Base-by-base conservation (phyloP, 2,797 vertebrate genomes). In the Octomys mimax region DNA sequence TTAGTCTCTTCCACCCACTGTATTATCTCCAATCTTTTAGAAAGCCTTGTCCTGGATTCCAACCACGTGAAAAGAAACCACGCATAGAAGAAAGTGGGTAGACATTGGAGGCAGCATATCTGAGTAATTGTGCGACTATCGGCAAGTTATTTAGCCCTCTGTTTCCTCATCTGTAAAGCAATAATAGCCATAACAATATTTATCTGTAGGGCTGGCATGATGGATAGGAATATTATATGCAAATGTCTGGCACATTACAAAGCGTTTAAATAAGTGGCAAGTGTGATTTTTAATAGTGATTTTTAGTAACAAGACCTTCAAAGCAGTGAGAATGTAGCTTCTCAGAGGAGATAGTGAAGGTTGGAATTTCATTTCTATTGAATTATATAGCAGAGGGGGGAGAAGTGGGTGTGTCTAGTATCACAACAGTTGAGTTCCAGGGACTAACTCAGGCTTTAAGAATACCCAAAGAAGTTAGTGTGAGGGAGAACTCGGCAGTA, bases 221-320 rank as follows among this genome's bases (percentile, higher is more conserved):
- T 54, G 49, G 18, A 21, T 54, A 79, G 9, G 46, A 42, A 66
- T 87, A 73, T 4, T 75, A 28, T 59, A 57, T 7, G n/a, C 19
- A 62, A 78, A 21, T 19, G 6, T 18, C 54, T 84, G 46, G 61
- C 57, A 81, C n/a, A n/a, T 68, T 39, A 89, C 54, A 89, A 89
- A 68, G 54, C 39, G 68, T 94, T 71, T 71, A 64, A 42, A 21
- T 49, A 92, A 84, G 33, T 82, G 31, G 31, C 18, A 62, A 89
- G n/a, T 73, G 26, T n/a, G 77, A 61, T 49, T 52, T 80, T 79
- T 78, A 16, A 73, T 1, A 84, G 46, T 22, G 21, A 62, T 71
- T 83, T 87, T 86, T 94, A 87, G 84, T 68, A 87, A 91, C 87
- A 84, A 24, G 28, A 14, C 21, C 59, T 91, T 91, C 49, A 26